A percentile compares a stretch with the other conserved stretches of the same genome.
These are phyloP conservation scores for Lanius collurio DNA, from an alignment of 2,113 vertebrate species.

Conservation along the genomic window DNA sequence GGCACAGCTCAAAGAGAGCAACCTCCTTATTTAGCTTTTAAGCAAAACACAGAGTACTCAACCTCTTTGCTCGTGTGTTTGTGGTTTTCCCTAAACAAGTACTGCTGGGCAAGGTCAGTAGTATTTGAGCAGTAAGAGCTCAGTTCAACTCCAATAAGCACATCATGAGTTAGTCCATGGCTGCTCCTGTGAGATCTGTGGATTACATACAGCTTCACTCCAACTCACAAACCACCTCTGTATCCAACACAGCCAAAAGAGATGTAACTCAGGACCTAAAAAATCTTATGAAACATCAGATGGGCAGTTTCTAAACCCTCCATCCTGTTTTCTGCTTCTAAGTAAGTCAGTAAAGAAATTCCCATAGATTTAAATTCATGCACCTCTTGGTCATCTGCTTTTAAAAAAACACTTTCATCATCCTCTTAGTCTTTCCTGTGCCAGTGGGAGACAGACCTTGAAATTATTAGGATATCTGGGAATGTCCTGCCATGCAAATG, in stretches of 20 bases:
- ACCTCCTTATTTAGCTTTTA: background rate
- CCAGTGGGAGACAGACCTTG: background rate
- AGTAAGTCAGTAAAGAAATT: background rate
- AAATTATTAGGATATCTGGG: background rate
- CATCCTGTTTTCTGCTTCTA: background rate
- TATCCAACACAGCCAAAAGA: background rate
- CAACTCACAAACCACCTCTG: background rate
- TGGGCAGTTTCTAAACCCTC: background rate
- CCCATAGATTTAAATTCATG: background rate
- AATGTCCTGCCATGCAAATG: background rate
- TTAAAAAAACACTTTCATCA: background rate
- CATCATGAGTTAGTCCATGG: background rate
- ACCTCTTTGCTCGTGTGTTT: background rate
- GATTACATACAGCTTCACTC: background rate
- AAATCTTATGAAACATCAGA: background rate
- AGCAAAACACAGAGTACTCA: background rate
- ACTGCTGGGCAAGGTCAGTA: background rate
- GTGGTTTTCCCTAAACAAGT: background rate
- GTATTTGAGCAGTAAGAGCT: background rate
- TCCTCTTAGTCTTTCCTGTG: background rate
- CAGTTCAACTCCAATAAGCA: background rate
- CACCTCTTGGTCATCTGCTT: background rate
- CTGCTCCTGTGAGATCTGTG: background rate
- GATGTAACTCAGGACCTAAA: background rate
- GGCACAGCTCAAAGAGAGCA: background rate